phyloP scores from a whole-genome alignment of 2,888 invertebrate species.

The Rotaria macrura region DNA sequence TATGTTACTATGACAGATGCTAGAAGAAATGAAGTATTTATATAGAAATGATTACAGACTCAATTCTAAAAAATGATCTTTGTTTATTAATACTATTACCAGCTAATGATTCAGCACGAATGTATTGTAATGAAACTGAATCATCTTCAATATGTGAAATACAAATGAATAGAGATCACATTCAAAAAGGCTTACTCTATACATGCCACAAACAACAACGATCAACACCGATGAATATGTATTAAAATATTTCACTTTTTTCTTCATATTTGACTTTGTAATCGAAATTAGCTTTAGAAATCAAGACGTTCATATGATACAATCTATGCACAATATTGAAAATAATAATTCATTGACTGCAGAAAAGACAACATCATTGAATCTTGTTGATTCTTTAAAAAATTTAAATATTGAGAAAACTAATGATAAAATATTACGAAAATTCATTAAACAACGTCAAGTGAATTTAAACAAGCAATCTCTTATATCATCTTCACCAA shows the following conservation, averaged over 20 bases:
- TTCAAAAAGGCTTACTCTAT: background rate
- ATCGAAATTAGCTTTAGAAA: background rate
- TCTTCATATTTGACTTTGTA: background rate
- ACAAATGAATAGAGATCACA: background rate
- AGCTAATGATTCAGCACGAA: background rate
- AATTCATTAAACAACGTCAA: background rate
- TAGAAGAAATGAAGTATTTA: background rate
- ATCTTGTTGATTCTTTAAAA: background rate
- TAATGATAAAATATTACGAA: background rate
- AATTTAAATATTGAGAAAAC: background rate
- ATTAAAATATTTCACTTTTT: background rate
- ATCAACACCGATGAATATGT: background rate
- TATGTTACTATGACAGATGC: background rate
- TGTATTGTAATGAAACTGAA: background rate
- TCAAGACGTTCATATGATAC: background rate
- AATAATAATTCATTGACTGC: background rate
- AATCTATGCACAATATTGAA: too few relatives aligned
- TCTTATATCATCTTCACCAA: background rate
- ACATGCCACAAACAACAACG: background rate
- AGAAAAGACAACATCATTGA: too few relatives aligned
- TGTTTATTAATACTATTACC: background rate
- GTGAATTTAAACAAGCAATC: background rate
- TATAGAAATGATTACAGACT: background rate
- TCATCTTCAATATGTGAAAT: background rate
- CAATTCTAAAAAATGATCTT: background rate